Evolutionary conservation across 1,140 invertebrate species (phyloP), one percentile per base, ranked within the genome.

Genomic region (Oedothorax gibbosus): DNA sequence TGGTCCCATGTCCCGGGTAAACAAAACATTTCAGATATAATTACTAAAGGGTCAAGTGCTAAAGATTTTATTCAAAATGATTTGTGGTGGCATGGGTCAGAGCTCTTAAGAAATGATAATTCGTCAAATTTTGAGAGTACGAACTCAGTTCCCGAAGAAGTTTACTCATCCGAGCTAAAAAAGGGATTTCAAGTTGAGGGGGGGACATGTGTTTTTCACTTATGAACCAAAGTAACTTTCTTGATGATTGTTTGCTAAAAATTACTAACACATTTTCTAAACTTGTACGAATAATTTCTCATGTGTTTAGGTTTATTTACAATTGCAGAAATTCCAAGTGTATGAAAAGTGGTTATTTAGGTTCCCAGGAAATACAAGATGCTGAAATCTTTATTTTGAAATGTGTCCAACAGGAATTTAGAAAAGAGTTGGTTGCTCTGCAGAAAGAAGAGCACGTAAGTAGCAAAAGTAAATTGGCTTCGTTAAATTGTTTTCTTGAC

Each of bases 21-120:
- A 80, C 12, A 14, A 12, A 68, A 80, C 50, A 8, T 56, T 11
- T 20, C 21, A 20, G 77, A 80, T 15, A 49, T 56, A 18, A 11
- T 66, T 11, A 80, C 62, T n/a, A 66, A 21, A 68, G 77, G 64
- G 21, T 7, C 68, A 54, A 80, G 12, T 68, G 77, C 65, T 18
- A 54, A 68, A 21, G 21, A 20, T 7, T 54, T 80, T 54, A 54
- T 68, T 53, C 18, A 7, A 54, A 80, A 21, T 15, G 51, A 53
- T 11, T 68, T 50, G 14, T 80, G 64, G 77, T 80, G 75, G 75
- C 12, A 14, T 50, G 57, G 57, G 11, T 54, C 77, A 9, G 62
- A 66, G 56, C 66, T 80, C 50, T 69, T 80, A 68, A 77, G 20
- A 73, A 73, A 54, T 50, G 15, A 50, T 49, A 50, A 73, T 15